phyloP scores from a whole-genome alignment of 1,140 invertebrate species.

The Eupeodes corollae region DNA sequence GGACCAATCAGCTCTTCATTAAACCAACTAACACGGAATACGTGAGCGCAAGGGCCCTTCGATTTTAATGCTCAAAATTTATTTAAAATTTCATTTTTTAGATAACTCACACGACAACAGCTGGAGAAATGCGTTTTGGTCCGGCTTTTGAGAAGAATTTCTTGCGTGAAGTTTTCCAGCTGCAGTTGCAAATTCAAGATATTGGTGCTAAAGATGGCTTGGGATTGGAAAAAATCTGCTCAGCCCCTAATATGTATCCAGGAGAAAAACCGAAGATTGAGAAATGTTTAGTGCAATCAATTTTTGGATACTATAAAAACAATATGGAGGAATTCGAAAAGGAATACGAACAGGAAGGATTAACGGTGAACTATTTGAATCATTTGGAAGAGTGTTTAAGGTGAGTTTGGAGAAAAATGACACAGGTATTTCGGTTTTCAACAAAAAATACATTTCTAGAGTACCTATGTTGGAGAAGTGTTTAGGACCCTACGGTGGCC shows the following conservation, averaged over 20 bases:
- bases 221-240: conserved; percentile 68
- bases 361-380: conserved; percentile 39
- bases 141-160: conserved; percentile 60
- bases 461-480: conserved; percentile 53
- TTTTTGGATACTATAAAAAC: conserved; percentile 71
- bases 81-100: conserved; percentile 1
- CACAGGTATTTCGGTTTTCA: not conserved
- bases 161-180: conserved; percentile 49
- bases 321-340: conserved; percentile 41
- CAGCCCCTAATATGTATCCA: conserved; percentile 60
- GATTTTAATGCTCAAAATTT: not conserved
- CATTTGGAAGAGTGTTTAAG: conserved; percentile 39
- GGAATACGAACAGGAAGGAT: conserved; percentile 18
- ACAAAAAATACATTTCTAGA: too few species aligned
- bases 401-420: conserved; percentile 30
- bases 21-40: conserved; percentile 22
- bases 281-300: conserved; percentile 68
- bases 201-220: conserved; percentile 37
- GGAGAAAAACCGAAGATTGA: conserved; percentile 45
- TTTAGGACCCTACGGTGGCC: conserved; percentile 70
- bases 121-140: conserved; percentile 41
- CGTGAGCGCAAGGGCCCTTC: conserved; percentile 9
- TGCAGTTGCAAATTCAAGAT: conserved; percentile 49
- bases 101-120: conserved; percentile 29
- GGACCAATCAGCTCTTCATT: conserved; percentile 72